Percentiles rank a stretch among this genome's conserved stretches.
Evolutionary conservation across 2,797 vertebrate species (phyloP).

Genomic region (Parambassis ranga): DNA sequence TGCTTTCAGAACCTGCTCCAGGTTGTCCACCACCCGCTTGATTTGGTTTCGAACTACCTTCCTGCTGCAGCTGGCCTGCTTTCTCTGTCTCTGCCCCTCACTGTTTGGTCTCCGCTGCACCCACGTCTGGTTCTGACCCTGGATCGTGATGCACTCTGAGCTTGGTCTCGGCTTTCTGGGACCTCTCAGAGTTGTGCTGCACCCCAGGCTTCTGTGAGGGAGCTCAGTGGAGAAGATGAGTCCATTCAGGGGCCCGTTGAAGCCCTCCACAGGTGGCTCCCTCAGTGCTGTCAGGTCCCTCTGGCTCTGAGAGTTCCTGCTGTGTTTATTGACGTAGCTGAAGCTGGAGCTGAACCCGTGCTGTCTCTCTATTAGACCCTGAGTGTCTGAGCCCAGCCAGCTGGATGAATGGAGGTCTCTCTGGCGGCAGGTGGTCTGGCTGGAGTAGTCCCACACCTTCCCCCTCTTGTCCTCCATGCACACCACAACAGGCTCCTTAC

Average conservation of each 20-base stretch:
- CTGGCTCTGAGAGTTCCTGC: slow-evolving; percentile 61
- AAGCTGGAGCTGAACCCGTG: slow-evolving; percentile 60
- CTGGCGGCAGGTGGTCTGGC: slow-evolving; percentile 40
- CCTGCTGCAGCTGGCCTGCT: slow-evolving; percentile 44
- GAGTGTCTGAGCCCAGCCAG: slow-evolving; percentile 59
- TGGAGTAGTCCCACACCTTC: slow-evolving; percentile 65
- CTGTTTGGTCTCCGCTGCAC: slow-evolving; percentile 15
- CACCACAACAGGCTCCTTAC: slow-evolving; percentile 55
- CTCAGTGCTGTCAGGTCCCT: slow-evolving; percentile 53
- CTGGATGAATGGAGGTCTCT: slow-evolving; percentile 61
- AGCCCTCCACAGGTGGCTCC: slow-evolving; percentile 55
- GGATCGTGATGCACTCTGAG: slow-evolving; percentile 14
- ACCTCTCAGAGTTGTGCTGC: slow-evolving; percentile 27
- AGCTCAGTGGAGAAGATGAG: slow-evolving; percentile 73
- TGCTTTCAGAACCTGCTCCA: slow-evolving; percentile 79
- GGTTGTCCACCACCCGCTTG: slow-evolving; percentile 76
- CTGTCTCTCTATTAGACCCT: slow-evolving; percentile 50
- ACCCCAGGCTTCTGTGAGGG: slow-evolving; percentile 44
- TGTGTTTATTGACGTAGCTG: slow-evolving; percentile 53
- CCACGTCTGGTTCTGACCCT: slow-evolving; percentile 50
- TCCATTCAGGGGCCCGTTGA: slow-evolving; percentile 55
- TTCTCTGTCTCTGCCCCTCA: slow-evolving; percentile 16
- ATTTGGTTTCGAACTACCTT: slow-evolving; percentile 80
- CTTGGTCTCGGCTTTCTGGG: slow-evolving; percentile 44
- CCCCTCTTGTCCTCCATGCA: slow-evolving; percentile 53